Evolutionary conservation across 2,113 vertebrate species (phyloP), one percentile per base, ranked within the genome.

Genomic region (Malurus melanocephalus): DNA sequence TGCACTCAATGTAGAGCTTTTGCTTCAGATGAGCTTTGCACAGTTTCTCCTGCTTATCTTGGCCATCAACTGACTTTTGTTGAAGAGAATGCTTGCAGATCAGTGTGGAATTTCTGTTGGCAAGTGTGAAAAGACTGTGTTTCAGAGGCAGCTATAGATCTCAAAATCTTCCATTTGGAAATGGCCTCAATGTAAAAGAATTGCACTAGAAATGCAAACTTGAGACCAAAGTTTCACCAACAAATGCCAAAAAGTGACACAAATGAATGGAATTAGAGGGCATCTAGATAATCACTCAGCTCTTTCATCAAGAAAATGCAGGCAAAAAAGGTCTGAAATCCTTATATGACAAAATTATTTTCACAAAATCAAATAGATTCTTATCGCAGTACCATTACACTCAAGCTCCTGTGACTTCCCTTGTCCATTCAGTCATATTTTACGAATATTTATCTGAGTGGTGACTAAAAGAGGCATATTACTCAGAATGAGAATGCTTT

Each of bases 81-180:
- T 84, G 33, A 74, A 80, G 56, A 75, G 56, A 88, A 68, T 74
- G 26, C 33, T 78, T 88, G 42, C 64, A 77, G 28, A 89, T 69
- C 64, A 56, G 46, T 12, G 26, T 51, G 81, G 66, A 93, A 93
- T 95, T 93, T 90, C 65, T 89, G 13, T 67, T 93, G 75, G 82
- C 81, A 87, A 85, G 73, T 52, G 4, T 21, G 14, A 15, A 89
- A 87, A 80, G 56, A 74, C 1, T 74, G 49, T 52, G 55, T 89
- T 88, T 78, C 68, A 80, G 49, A 68, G 14, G 49, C 53, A 71
- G 32, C 38, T 92, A 5, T 64, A 18, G 33, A 30, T 91, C 76
- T 75, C 68, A 93, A 53, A 86, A 67, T 56, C 52, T 90, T 90
- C 21, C 22, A 30, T 85, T 85, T 92, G 55, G 57, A 80, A 62